A percentile compares a stretch with the other conserved stretches of the same genome.
phyloP scores from a whole-genome alignment of 2,888 invertebrate genomes.

The Andrena hattorfiana region DNA sequence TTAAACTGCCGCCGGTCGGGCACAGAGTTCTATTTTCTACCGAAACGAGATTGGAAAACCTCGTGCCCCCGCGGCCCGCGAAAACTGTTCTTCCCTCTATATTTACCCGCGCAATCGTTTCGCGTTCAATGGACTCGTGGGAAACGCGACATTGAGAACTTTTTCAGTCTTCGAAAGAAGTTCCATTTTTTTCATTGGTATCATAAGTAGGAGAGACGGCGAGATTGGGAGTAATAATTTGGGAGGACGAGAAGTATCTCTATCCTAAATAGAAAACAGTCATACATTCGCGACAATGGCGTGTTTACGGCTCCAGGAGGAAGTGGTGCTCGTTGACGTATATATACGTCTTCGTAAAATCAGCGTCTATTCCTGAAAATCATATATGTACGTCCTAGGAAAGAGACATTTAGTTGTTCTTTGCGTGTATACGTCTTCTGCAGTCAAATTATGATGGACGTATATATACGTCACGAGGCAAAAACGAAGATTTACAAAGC shows the following conservation, averaged over 20 bases:
- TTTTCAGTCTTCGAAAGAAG: conserved; percentile 1
- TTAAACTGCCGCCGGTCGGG: not conserved
- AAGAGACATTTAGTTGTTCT: not conserved
- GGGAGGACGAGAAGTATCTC: too few species aligned
- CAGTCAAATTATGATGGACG: not conserved
- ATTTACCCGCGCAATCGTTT: not conserved
- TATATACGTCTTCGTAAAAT: not conserved
- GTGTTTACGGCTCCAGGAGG: not conserved
- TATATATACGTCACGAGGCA: not conserved
- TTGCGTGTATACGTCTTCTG: not conserved
- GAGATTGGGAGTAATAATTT: too few species aligned
- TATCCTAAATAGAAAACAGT: not conserved
- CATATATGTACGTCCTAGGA: not conserved
- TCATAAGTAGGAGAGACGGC: too few species aligned
- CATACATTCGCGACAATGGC: not conserved
- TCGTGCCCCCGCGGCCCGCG: not conserved
- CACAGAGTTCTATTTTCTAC: conserved; percentile 42
- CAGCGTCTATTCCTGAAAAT: not conserved
- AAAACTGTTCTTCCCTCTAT: not conserved
- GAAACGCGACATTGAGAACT: not conserved
- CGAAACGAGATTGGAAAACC: conserved; percentile 10
- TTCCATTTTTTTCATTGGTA: too few species aligned
- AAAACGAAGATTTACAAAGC: not conserved
- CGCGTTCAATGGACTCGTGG: conserved; percentile 2
- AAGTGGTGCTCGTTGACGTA: not conserved